Evolutionary conservation across 2,888 invertebrate species (phyloP), one percentile per base, ranked within the genome.

Genomic region (Diaphora mendica): DNA sequence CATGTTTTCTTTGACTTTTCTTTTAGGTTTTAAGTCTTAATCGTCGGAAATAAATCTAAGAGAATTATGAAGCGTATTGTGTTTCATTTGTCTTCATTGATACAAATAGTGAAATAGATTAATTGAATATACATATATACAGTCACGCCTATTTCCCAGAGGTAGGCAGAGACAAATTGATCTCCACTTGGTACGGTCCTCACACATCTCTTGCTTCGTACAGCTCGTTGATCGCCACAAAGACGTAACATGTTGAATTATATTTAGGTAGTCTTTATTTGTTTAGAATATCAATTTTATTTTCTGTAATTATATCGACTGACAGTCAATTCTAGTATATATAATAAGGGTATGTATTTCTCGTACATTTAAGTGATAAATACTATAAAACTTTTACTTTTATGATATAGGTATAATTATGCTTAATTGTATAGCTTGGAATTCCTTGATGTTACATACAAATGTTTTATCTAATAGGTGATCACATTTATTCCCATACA

Each of bases 11-110:
- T 69, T 30, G 26, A 59, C 55, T 69, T 23, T 39, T 62, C 9
- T 69, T n/a, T 35, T 17, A 68, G 11, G 51, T n/a, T 39, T 62
- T 68, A 33, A 55, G 55, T 15, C 51, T 55, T 68, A 68, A 68
- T 55, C 68, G 15, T 55, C n/a, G 5, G 33, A 48, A 33, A 48
- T 48, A 44, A 67, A 67, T 48, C 20, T 48, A 30, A 66, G 26
- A 23, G 13, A 59, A 59, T 15, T 3, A 15, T 59, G 30, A 30
- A 30, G 2, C 62, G 2, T 62, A 15, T 59, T 59, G 59, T 59
- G n/a, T 4, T 55, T 11, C 8, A 55, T n/a, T 26, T n/a, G 55
- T 23, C 26, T 3, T 26, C 15, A 55, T 11, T n/a, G 55, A 55
- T 3, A 9, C 8, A 11, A n/a, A n/a, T 2, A n/a, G 7, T 51